Base-by-base conservation (phyloP, 2,888 invertebrate species). In the Pachymerium ferrugineum region DNA sequence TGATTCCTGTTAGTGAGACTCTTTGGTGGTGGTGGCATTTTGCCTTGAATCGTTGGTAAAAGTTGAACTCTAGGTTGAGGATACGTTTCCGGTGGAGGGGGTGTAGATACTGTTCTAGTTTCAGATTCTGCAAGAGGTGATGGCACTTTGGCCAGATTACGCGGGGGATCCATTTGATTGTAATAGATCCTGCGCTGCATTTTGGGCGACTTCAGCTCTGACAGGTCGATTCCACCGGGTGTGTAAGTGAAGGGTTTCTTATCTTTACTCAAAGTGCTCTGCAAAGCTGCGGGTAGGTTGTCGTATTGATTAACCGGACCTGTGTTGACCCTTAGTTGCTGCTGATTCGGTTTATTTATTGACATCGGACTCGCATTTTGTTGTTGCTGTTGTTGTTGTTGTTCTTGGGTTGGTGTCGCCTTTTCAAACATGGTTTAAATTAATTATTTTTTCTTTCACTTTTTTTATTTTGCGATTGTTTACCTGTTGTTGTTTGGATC, bases 171-270 rank as follows among this genome's bases (percentile, higher is more conserved):
- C 74, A 73, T 70, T 73, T 74, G 76, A 68, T 73, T 76, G 70
- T 76, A 42, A 30, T 72, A 70, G n/a, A 76, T 62, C 19, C 76
- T 70, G 29, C 74, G 73, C 62, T 74, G 74, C 93, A 95, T 94
- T 78, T 93, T 88, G 10, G 94, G 94, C 73, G 93, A 94, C 76
- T 89, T 88, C 76, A 95, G 94, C 84, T 95, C 93, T 10, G 93
- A 93, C 72, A 95, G 85, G 83, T 95, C 93, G 75, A 95, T 86
- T 77, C 95, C 95, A 19, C 95, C 94, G 0, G 95, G 95, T 19
- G 94, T 94, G 83, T 96, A 96, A n/a, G 95, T 95, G 82, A 96
- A 96, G 12, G 95, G 95, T 81, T 95, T 95, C 83, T 95, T 96
- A 83, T 95, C 95, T 84, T 94, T 94, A 90, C 94, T 90, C 76